phyloP scores from a whole-genome alignment of 2,797 vertebrate genomes.

The Capromys pilorides region DNA sequence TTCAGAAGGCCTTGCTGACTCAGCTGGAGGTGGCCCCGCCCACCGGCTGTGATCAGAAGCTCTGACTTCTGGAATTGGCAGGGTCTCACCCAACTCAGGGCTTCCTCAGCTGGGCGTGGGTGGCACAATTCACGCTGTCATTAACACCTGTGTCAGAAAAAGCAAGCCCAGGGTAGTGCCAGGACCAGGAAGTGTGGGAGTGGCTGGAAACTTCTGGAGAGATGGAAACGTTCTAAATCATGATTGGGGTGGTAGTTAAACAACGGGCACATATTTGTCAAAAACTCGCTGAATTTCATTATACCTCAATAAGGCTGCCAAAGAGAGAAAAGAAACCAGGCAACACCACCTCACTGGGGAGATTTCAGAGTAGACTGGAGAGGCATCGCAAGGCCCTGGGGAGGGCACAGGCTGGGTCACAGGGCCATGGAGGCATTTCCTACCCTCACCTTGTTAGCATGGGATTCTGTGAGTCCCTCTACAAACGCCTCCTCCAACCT shows the following conservation, averaged over 20 bases:
- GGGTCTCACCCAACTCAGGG: not conserved
- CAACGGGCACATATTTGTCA: not conserved
- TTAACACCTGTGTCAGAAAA: not conserved
- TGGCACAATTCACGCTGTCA: not conserved
- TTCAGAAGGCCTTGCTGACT: not conserved
- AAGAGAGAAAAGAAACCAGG: not conserved
- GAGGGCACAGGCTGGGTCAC: not conserved
- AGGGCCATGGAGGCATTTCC: not conserved
- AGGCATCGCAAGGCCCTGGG: too few species aligned
- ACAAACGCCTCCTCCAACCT: not conserved
- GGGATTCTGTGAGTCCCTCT: rapidly evolving
- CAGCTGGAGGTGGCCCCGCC: not conserved
- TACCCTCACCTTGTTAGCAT: not conserved
- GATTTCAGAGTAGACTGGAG: not conserved
- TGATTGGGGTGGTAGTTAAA: not conserved
- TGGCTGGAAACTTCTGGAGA: not conserved
- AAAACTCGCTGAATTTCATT: not conserved
- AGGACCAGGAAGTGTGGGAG: not conserved
- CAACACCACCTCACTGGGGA: not conserved
- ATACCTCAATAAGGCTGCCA: not conserved
- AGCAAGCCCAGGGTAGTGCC: not conserved
- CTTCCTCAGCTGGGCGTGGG: not conserved
- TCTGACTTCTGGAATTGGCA: rapidly evolving
- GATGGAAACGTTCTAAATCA: not conserved
- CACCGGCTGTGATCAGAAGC: not conserved